Base-by-base conservation (phyloP, 2,113 vertebrate species). In the Plotosus lineatus region DNA sequence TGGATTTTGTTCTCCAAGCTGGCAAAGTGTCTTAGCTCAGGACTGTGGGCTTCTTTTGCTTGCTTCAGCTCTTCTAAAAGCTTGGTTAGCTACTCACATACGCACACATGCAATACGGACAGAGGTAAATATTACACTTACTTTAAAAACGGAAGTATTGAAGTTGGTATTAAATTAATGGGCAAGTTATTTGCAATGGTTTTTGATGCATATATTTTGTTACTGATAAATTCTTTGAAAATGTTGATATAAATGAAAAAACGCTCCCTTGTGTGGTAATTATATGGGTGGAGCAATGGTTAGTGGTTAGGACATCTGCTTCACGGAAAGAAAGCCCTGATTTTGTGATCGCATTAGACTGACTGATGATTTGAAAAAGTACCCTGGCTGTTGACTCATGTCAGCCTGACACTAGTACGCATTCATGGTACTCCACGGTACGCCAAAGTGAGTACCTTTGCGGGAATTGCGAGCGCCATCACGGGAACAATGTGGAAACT, bases 1-100 rank as follows among this genome's bases (percentile, higher is more conserved):
- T 91, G 84, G 82, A 99, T 94, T 90, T 98, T 98, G 82, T 85
- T 94, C 89, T 99, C 95, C 85, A 99, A 89, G 78, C 77, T 87
- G 58, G 92, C 88, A 78, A 98, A 95, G 44, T 96, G 95, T 56
- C 92, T 97, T 90, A 96, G 95, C 85, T 94, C 95, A 3, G 96
- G 95, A 73, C 91, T 95, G 83, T 97, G 95, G 75, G 86, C 90
- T 76, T 97, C 95, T 90, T 93, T 96, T 23, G 97, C 96, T 63
- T 95, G 94, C 86, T 91, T 93, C 78, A 99, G 88, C 83, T 99
- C 96, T 88, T 94, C 93, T 56, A 97, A 87, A 74, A 98, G 90
- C 83, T 92, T 95, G 61, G 92, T 89, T 66, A 99, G 87, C 97
- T 99, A 61, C 14, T 75, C 83, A 38, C 31, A 74, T 21, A 65